Base-by-base conservation (phyloP, 2,797 vertebrate genomes). In the Peromyscus attwateri region DNA sequence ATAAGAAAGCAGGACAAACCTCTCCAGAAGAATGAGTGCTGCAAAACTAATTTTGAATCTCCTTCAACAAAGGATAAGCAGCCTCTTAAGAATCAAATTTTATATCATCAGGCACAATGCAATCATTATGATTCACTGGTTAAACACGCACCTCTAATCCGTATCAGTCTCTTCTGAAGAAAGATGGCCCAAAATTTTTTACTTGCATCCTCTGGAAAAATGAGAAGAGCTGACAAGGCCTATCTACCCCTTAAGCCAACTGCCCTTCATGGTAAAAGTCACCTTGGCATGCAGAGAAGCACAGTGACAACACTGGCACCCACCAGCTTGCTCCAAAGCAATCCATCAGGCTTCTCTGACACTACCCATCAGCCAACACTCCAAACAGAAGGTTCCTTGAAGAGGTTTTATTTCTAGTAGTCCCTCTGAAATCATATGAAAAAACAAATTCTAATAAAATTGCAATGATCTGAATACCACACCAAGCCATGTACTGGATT, bases 351-450 rank as follows among this genome's bases (percentile, higher is more conserved):
- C 6, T 43, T 81, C 92, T 84, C 57, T 79, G 80, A 89, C n/a
- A 85, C 27, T 46, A 31, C 1, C 92, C n/a, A 94, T 49, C 80
- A 79, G 82, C 57, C 57, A 62, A 90, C 95, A 97, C 17, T 19
- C 60, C 89, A 37, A 37, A 73, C 21, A 37, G 34, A 71, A 71
- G 68, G 73, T 25, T 90, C 64, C 37, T 55, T 49, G 80, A 91
- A 93, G 89, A 89, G 64, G 60, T 88, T 85, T 90, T 85, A 93
- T 82, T 96, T 95, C 83, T 79, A 87, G 19, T 77, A 94, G 89
- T 92, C 76, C 34, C 81, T 81, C 76, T 49, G 70, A 97, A 97
- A 89, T 87, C 43, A 80, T 34, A 25, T 29, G 85, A 75, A 80
- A 77, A 40, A 82, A 55, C 87, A 71, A 91, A 66, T 83, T 87